phyloP scores from a whole-genome alignment of 2,113 vertebrate species.

The Eira barbara region DNA sequence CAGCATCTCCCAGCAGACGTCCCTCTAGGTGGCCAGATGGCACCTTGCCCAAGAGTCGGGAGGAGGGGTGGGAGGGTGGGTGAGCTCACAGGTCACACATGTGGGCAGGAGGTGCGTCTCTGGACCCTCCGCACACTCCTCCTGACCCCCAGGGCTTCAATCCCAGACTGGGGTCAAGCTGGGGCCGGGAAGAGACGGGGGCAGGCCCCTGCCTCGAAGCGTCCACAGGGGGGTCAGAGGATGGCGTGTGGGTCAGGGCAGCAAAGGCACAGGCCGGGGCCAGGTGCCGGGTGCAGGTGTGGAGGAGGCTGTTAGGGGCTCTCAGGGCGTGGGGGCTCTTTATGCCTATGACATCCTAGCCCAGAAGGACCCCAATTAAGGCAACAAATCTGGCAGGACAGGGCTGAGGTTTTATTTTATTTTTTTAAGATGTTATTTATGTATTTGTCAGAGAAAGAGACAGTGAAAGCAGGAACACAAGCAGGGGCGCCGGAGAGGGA shows the following conservation, averaged over 20 bases:
- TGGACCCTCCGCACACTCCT: too few relatives aligned
- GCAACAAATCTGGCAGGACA: neutral
- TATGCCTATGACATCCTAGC: neutral
- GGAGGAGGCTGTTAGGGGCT: neutral
- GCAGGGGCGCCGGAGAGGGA: neutral
- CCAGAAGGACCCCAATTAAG: neutral
- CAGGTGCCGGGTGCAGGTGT: neutral
- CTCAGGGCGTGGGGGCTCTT: neutral
- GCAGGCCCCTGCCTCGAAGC: neutral
- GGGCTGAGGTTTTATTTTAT: neutral
- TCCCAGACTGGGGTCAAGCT: neutral
- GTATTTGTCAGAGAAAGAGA: neutral
- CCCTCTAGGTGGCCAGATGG: too few relatives aligned
- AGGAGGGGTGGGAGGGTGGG: neutral
- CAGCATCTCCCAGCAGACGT: accelerated
- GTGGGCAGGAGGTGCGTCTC: too few relatives aligned
- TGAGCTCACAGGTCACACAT: neutral
- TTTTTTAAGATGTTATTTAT: neutral
- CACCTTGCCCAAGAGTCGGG: accelerated
- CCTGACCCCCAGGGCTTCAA: too few relatives aligned
- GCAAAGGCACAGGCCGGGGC: accelerated
- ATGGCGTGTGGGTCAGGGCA: neutral
- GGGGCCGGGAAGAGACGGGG: neutral
- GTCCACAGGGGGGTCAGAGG: too few relatives aligned
- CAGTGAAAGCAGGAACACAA: neutral